phyloP scores from a whole-genome alignment of 2,113 vertebrate genomes.

The Periophthalmodon schlosseri region DNA sequence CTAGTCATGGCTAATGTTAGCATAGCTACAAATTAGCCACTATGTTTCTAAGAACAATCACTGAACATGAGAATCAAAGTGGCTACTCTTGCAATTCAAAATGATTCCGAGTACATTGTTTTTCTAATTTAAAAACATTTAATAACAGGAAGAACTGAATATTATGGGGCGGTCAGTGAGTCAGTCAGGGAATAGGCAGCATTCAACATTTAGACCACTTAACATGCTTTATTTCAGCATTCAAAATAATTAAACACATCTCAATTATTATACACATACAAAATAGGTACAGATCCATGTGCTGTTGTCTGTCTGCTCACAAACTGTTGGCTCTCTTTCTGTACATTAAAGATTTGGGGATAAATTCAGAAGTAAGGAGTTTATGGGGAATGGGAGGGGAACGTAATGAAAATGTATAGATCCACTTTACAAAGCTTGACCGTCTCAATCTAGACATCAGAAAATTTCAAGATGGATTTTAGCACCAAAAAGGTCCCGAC shows the following conservation, averaged over 20 bases:
- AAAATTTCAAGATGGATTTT: slow-evolving; percentile 58
- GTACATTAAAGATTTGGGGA: slow-evolving; percentile 53
- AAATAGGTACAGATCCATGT: slow-evolving; percentile 93
- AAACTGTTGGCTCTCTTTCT: slow-evolving; percentile 65
- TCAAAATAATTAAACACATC: slow-evolving; percentile 99
- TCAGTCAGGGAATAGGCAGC: slow-evolving; percentile 76
- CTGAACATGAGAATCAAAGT: not conserved
- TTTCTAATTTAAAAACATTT: not conserved
- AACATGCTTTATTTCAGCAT: slow-evolving; percentile 99
- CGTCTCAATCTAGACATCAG: slow-evolving; percentile 51
- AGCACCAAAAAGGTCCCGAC: slow-evolving; percentile 80
- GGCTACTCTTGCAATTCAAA: not conserved
- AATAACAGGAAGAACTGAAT: not conserved
- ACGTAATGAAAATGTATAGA: slow-evolving; percentile 1
- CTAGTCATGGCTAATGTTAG: not conserved
- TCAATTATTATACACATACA: slow-evolving; percentile 99
- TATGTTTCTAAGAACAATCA: not conserved
- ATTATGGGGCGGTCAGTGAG: slow-evolving; percentile 10
- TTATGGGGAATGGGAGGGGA: not conserved
- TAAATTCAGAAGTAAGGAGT: slow-evolving; percentile 36
- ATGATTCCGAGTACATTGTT: not conserved
- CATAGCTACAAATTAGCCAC: not conserved
- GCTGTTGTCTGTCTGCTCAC: slow-evolving; percentile 77
- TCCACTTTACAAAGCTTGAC: slow-evolving; percentile 33
- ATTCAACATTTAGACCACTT: slow-evolving; percentile 88